A percentile compares a stretch with the other conserved stretches of the same genome.
phyloP scores from a whole-genome alignment of 2,797 vertebrate genomes.

The Poeciliopsis infans region DNA sequence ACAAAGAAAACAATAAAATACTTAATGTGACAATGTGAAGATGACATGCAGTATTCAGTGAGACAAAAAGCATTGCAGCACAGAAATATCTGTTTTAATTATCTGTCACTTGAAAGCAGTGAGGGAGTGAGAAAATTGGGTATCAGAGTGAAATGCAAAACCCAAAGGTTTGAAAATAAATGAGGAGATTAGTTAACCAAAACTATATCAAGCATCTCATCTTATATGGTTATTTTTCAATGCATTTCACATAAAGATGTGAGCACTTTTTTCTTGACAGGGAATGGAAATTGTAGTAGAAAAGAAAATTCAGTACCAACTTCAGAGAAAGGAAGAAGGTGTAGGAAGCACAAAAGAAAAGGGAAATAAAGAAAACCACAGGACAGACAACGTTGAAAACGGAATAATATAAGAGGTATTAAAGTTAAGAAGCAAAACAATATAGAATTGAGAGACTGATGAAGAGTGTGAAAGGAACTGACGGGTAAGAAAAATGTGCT shows the following conservation, averaged over 20 bases:
- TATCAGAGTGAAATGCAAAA: slow-evolving; percentile 41
- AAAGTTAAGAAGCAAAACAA: neutral
- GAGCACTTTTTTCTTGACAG: too few relatives aligned
- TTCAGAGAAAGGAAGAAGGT: neutral
- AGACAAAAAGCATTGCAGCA: slow-evolving; percentile 46
- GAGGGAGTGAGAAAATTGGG: slow-evolving; percentile 16
- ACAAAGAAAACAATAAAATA: slow-evolving; percentile 34
- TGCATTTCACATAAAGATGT: slow-evolving; percentile 13
- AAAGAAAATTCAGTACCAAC: neutral
- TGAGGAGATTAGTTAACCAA: slow-evolving; percentile 31
- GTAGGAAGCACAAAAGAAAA: neutral
- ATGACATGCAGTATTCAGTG: slow-evolving; percentile 35
- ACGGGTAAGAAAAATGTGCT: neutral
- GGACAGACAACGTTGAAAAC: neutral
- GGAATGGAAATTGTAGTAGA: neutral
- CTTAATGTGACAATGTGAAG: slow-evolving; percentile 41
- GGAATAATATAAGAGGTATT: neutral
- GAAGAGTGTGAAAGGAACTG: neutral
- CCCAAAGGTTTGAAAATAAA: slow-evolving; percentile 34
- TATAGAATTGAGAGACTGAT: neutral
- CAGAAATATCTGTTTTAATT: slow-evolving; percentile 62
- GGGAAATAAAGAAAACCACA: neutral
- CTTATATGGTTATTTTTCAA: slow-evolving; percentile 41
- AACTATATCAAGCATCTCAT: slow-evolving; percentile 52
- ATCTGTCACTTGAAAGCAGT: slow-evolving; percentile 47